phyloP scores from a whole-genome alignment of 2,888 invertebrate genomes.

The Cabera pusaria region DNA sequence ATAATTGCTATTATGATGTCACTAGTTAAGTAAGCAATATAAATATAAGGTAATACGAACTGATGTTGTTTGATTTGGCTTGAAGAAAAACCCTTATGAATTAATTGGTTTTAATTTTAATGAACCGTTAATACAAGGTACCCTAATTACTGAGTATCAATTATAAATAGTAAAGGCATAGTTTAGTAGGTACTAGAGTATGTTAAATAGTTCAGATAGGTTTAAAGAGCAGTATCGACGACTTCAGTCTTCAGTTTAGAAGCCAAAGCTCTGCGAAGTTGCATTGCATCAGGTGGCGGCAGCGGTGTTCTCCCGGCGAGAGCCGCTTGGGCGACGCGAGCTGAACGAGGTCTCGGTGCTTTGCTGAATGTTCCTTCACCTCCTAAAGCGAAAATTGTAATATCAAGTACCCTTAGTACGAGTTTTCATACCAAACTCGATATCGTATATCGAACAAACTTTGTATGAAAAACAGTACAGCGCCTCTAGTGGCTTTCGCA shows the following conservation, averaged over 20 bases:
- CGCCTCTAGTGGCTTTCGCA: too few species aligned
- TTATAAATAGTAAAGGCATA: too few species aligned
- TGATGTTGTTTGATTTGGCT: conserved; percentile 55
- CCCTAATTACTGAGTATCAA: too few species aligned
- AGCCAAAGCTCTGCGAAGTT: conserved; percentile 92
- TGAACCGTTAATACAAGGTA: too few species aligned
- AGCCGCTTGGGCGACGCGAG: conserved; percentile 88
- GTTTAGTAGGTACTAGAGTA: too few species aligned
- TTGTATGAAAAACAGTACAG: too few species aligned
- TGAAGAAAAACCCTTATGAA: conserved; percentile 9
- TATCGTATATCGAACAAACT: too few species aligned
- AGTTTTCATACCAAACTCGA: too few species aligned
- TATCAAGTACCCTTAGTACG: too few species aligned
- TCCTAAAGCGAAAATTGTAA: conserved; percentile 67
- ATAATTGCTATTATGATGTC: conserved; percentile 82
- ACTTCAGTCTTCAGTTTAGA: conserved; percentile 94
- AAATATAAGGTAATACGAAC: conserved; percentile 79
- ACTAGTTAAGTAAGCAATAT: conserved; percentile 84
- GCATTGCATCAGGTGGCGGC: conserved; percentile 85
- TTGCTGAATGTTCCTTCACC: conserved; percentile 74
- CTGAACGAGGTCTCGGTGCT: conserved; percentile 86
- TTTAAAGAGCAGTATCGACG: conserved; percentile 79
- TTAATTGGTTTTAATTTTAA: too few species aligned
- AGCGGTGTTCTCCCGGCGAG: conserved; percentile 79
- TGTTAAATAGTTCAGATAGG: too few species aligned